Evolutionary conservation across 2,113 vertebrate genomes (phyloP), one percentile per base, ranked within the genome.

Genomic region (Myrmecophaga tridactyla): DNA sequence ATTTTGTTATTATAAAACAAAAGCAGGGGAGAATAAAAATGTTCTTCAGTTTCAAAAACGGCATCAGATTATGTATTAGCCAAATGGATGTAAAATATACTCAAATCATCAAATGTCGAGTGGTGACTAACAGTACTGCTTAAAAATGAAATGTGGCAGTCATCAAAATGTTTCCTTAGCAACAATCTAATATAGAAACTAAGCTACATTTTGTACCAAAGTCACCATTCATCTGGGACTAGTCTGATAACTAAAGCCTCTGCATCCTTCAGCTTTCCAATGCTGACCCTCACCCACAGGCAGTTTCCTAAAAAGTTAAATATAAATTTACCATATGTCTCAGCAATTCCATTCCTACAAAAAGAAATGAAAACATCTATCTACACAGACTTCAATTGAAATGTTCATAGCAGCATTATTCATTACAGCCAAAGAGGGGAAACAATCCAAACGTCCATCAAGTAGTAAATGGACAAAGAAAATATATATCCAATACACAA

Each of bases 111-210:
- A 89, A 81, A 62, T 90, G 72, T 29, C 63, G 86, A 63, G 36
- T 15, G 81, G 51, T 63, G 60, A 86, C 78, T 89, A 89, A 70
- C 48, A 58, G 17, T 63, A 36, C 15, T 70, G 17, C 36, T 43
- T 63, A 53, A 78, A 89, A 95, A 36, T 8, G 46, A 82, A 92
- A 95, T 31, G 36, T 46, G 20, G 21, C 23, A n/a, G 53, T 60
- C 36, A 77, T 77, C 31, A 95, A 82, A 90, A 70, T 53, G 86
- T 63, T 90, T 90, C 60, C 69, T 83, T 58, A 63, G 34, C 62
- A 86, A 62, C 31, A 43, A 70, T 39, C 36, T 82, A 39, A 58
- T 29, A 70, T 23, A 65, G 43, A 90, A 86, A 82, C 18, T 39
- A 51, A 69, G 53, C 63, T 48, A 36, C 17, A 86, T 39, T 70